Base-by-base conservation (phyloP, 2,113 vertebrate species). In the Lagopus muta region DNA sequence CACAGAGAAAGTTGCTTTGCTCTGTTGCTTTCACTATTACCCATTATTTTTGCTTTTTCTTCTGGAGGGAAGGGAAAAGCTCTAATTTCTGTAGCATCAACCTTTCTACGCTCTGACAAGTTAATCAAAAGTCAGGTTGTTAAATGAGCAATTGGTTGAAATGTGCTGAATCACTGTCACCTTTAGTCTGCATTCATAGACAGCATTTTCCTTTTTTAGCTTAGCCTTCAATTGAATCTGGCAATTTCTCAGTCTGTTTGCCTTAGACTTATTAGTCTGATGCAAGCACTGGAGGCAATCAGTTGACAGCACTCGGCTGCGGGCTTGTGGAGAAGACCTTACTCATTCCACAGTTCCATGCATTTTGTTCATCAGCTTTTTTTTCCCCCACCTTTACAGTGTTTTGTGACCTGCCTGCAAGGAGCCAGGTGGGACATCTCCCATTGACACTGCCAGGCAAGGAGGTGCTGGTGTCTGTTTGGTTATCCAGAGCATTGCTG, bases 111-210 rank as follows among this genome's bases (percentile, higher is more conserved):
- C 71, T 72, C 88, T 94, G 95, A 86, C 85, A 95, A 96, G 82
- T 91, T 95, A 95, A 96, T 97, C 94, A 94, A 71, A 90, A 96
- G 90, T 82, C 79, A 75, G 77, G 94, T 22, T 83, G 9, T 66
- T 72, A 94, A 95, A 92, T 81, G 90, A 96, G 91, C 95, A 86
- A 91, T 95, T 90, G 90, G 76, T 30, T 78, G 73, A 81, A 95
- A 92, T 78, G 86, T 95, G 93, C 96, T 96, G 95, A 95, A 94
- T 96, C 96, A 97, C 92, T 94, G 95, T 95, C 94, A 93, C 95
- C 94, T 97, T 97, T 95, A 90, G 77, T 90, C 94, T 93, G 91
- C 73, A 8, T 95, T 96, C 85, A 66, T 54, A 94, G 95, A 73
- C 80, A 93, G 88, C 47, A 0, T 80, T 94, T 94, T 94, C 95